A percentile compares a stretch with the other conserved stretches of the same genome.
Conservation (phyloP, 2,797 vertebrate genomes). For the Zalophus californianus region DNA sequence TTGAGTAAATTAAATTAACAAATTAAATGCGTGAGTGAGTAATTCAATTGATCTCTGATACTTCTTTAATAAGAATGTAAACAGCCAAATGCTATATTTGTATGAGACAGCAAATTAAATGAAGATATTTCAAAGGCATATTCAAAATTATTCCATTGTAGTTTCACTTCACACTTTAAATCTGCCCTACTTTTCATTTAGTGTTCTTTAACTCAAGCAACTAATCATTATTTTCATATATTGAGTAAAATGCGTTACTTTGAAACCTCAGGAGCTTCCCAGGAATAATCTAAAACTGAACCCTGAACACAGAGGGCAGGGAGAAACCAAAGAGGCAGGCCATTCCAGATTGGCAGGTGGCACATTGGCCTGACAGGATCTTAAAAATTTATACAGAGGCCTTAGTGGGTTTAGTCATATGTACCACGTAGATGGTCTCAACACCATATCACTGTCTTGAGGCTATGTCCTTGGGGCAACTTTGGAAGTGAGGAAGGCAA, state of each 20-base stretch:
- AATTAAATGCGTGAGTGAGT: not conserved
- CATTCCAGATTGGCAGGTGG: not conserved
- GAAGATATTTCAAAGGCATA: not conserved
- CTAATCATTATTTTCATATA: not conserved
- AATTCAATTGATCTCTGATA: not conserved
- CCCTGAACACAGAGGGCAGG: not conserved
- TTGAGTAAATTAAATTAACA: not conserved
- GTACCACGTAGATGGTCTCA: not conserved
- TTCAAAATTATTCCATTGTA: not conserved
- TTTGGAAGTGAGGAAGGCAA: not conserved
- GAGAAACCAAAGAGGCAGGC: not conserved
- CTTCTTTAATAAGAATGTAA: not conserved
- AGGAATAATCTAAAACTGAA: not conserved
- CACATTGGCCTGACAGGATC: not conserved
- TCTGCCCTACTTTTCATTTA: not conserved
- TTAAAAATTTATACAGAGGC: not conserved
- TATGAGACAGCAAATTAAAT: not conserved
- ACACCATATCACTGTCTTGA: not conserved
- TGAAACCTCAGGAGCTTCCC: not conserved
- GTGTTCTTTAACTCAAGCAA: not conserved
- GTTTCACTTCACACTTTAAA: not conserved
- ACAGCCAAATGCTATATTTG: not conserved
- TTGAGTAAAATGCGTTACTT: not conserved
- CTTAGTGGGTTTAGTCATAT: not conserved
- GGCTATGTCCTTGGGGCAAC: not conserved